Evolutionary conservation across 2,888 invertebrate species (phyloP).

Genomic region (Lepidonotus clava): DNA sequence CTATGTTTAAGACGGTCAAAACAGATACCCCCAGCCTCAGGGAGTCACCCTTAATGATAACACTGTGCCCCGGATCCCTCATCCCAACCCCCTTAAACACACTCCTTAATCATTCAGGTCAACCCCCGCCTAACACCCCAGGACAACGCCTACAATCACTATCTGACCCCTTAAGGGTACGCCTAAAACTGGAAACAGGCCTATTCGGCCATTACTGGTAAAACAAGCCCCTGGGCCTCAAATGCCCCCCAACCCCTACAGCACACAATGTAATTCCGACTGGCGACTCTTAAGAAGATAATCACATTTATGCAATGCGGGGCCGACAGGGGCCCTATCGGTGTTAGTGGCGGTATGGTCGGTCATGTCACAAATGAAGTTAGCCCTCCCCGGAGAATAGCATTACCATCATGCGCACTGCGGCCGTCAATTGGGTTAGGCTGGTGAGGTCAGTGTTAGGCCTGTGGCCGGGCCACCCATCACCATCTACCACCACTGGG

Average conservation of each 20-base stretch:
- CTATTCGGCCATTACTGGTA: neutral
- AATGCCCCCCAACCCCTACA: neutral
- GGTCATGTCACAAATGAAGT: slow-evolving; percentile 47
- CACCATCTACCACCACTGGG: too few relatives aligned
- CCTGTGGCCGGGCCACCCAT: neutral
- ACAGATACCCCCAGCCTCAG: neutral
- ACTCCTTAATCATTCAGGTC: neutral
- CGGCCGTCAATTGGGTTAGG: slow-evolving; percentile 18
- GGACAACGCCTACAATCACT: neutral
- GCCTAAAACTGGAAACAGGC: neutral
- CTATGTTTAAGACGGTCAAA: neutral
- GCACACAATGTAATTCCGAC: neutral
- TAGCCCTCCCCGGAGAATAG: neutral
- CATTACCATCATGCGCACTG: slow-evolving; percentile 27
- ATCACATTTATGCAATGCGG: slow-evolving; percentile 35
- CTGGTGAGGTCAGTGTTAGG: neutral
- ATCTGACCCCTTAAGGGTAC: neutral
- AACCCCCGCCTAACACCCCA: neutral
- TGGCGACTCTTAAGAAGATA: slow-evolving; percentile 30
- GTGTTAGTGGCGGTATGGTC: neutral
- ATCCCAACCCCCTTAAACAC: neutral
- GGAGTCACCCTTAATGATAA: neutral
- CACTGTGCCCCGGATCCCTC: slow-evolving; percentile 3
- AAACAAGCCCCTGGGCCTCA: neutral
- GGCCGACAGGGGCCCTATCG: neutral